Evolutionary conservation across 2,113 vertebrate species (phyloP).

Genomic region (Diadophis punctatus): DNA sequence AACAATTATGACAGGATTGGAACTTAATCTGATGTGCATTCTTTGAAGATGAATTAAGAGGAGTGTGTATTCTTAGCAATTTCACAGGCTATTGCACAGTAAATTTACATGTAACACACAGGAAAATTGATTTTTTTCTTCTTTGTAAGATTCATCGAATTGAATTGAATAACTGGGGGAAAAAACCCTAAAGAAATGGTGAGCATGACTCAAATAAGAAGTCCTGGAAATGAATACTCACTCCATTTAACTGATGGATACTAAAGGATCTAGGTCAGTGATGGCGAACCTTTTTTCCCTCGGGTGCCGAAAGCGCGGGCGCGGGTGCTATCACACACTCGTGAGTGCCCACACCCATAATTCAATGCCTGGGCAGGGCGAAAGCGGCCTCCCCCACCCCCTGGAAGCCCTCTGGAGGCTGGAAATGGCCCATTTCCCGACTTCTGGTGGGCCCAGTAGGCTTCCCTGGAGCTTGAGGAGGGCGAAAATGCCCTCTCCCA

Average conservation of each 20-base stretch:
- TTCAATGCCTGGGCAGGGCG: too few relatives aligned
- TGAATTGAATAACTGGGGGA: neutral
- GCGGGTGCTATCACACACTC: too few relatives aligned
- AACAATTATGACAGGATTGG: constrained; percentile 10
- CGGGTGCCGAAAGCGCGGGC: too few relatives aligned
- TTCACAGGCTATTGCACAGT: neutral
- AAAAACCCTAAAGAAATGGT: neutral
- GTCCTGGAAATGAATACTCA: neutral
- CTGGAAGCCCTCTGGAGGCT: too few relatives aligned
- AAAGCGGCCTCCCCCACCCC: too few relatives aligned
- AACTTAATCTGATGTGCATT: neutral
- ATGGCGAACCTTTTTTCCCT: too few relatives aligned
- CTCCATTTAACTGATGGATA: neutral
- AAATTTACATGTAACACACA: neutral
- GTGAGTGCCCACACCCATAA: too few relatives aligned
- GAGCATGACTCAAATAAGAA: neutral
- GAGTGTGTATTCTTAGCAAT: neutral
- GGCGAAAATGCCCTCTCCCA: too few relatives aligned
- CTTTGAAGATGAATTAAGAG: neutral
- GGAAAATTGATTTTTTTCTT: neutral
- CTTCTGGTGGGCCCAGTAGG: too few relatives aligned
- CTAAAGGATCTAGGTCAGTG: neutral
- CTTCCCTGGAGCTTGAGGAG: too few relatives aligned
- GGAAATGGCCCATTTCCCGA: too few relatives aligned
- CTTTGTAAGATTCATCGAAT: neutral